A percentile compares a stretch with the other conserved stretches of the same genome.
Conservation (phyloP, 2,113 vertebrate genomes). For the Ochotona curzoniae region DNA sequence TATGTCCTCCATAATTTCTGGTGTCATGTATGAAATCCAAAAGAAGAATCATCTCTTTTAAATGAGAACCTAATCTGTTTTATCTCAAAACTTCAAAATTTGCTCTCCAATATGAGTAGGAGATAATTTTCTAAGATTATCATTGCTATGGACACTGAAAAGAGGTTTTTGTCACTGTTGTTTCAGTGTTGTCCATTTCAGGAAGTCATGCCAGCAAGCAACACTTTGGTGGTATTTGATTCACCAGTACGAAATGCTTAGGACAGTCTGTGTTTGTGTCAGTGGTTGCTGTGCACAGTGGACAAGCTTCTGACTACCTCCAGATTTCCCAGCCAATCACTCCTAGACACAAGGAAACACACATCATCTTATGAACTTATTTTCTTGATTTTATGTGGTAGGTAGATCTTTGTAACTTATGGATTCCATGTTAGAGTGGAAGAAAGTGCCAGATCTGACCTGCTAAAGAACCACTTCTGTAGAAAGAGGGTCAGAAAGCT, state of each 20-base stretch:
- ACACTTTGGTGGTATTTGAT: neutral
- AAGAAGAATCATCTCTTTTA: neutral
- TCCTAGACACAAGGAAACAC: neutral
- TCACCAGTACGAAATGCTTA: neutral
- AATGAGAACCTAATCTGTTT: slow-evolving; percentile 16
- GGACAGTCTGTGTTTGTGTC: neutral
- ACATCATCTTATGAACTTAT: neutral
- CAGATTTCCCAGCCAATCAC: neutral
- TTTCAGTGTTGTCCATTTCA: neutral
- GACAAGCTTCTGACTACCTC: slow-evolving; percentile 5
- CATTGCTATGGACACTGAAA: neutral
- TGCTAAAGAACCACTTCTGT: neutral
- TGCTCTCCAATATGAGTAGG: neutral
- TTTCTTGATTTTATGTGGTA: neutral
- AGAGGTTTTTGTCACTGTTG: neutral
- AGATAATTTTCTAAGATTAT: neutral
- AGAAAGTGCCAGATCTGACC: neutral
- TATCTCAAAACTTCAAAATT: neutral
- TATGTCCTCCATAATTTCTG: neutral
- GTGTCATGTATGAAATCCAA: neutral
- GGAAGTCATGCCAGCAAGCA: neutral
- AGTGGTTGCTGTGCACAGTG: neutral
- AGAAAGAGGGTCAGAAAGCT: neutral
- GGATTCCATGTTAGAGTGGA: slow-evolving; percentile 5
- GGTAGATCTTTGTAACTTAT: neutral